Conservation (phyloP, 2,113 vertebrate species). For the Strix uralensis region DNA sequence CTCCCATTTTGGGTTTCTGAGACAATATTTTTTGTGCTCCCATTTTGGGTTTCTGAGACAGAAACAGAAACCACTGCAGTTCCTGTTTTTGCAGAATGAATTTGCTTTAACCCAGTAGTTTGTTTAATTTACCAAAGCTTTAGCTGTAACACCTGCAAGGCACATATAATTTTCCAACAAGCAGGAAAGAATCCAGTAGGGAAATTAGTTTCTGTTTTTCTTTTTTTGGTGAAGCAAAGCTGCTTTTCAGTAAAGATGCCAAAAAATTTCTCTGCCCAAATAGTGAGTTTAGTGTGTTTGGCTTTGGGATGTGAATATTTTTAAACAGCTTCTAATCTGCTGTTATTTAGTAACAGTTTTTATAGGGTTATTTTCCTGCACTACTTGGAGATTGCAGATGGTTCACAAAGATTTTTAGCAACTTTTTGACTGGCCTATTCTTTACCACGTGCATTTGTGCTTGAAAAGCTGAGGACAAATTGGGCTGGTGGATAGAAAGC, state of each 20-base stretch:
- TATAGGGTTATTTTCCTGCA: constrained; percentile 2
- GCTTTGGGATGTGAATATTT: constrained; percentile 45
- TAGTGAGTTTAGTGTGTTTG: constrained; percentile 51
- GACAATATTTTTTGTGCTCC: background rate
- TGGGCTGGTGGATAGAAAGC: background rate
- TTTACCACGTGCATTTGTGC: background rate
- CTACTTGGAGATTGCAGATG: background rate
- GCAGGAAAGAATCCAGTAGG: constrained; percentile 26
- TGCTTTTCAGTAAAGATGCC: constrained; percentile 37
- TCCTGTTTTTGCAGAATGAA: constrained; percentile 37
- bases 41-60: constrained; percentile 9
- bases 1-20: constrained; percentile 17
- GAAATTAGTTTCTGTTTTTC: constrained; percentile 33
- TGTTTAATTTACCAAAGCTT: constrained; percentile 39
- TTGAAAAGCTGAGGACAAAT: background rate
- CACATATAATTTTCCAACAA: constrained; percentile 4
- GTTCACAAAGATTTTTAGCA: constrained; percentile 1
- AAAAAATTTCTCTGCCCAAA: constrained; percentile 38
- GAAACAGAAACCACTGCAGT: constrained; percentile 20
- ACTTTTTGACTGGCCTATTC: constrained; percentile 18
- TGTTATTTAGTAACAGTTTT: constrained; percentile 33
- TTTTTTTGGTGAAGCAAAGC: constrained; percentile 33
- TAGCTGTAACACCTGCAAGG: constrained; percentile 59
- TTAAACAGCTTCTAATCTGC: constrained; percentile 28
- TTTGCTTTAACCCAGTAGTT: constrained; percentile 27